Conservation (phyloP, 2,888 invertebrate genomes). For the Desoria tigrina region DNA sequence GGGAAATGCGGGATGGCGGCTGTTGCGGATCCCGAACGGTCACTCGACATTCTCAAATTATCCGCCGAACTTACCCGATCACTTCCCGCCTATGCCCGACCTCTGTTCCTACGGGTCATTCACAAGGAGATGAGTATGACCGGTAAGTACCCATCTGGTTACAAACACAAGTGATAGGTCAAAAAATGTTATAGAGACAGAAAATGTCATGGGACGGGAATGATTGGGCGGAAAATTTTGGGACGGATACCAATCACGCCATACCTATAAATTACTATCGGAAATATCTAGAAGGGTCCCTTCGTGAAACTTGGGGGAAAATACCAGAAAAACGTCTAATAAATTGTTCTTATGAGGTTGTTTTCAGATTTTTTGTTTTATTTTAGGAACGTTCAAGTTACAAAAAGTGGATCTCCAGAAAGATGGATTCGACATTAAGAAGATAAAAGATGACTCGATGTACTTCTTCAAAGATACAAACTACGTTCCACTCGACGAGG, state of each 20-base stretch:
- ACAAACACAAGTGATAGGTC: no score
- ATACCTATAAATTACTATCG: no score
- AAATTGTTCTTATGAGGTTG: no score
- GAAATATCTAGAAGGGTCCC: no score
- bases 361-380: neutral
- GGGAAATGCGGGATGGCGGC: constrained; percentile 94
- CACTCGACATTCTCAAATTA: constrained; percentile 64
- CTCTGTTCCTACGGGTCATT: constrained; percentile 80
- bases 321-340: no score
- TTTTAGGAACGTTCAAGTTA: constrained; percentile 86
- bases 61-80: constrained; percentile 68
- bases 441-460: constrained; percentile 67
- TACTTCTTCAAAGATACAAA: constrained; percentile 70
- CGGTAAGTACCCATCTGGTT: no score
- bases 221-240: no score
- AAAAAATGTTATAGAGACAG: no score
- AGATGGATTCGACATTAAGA: constrained; percentile 72
- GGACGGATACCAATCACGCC: no score
- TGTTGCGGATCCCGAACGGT: constrained; percentile 69
- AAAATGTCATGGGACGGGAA: no score
- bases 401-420: constrained; percentile 83
- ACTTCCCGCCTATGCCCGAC: constrained; percentile 83
- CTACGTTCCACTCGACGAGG: constrained; percentile 71
- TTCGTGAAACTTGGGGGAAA: no score
- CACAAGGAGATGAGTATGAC: constrained; percentile 81